Evolutionary conservation across 2,888 invertebrate genomes (phyloP), one percentile per base, ranked within the genome.

Genomic region (Limenitis camilla): DNA sequence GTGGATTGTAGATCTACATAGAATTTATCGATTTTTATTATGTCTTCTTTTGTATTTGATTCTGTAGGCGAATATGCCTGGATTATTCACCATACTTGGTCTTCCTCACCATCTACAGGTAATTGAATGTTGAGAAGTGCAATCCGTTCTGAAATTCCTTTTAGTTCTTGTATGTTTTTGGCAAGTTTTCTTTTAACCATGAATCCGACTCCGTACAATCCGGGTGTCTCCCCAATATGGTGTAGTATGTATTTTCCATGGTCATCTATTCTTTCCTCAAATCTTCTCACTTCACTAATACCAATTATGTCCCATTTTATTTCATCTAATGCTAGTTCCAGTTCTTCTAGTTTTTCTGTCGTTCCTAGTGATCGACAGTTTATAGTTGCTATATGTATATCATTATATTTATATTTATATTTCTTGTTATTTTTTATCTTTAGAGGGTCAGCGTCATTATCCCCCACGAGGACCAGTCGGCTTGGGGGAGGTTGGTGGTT

Each of bases 241-340:
- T 60, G 50, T 9, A 63, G 38, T 28, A 65, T 61, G 40, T 58
- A 63, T 4, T 59, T 30, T 43, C 49, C 50, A 40, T 61, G 49
- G 6, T 61, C 59, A 55, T 62, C 58, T 30, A 64, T 62, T 9
- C 39, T 35, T 58, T 62, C 61, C 6, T 63, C 64, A 27, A 52
- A 30, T 56, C 61, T 55, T 60, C 62, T 61, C 48, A 61, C 42
- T 57, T 63, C 61, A 42, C 60, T 57, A 4, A 59, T 52, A 9
- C 54, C 49, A 29, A 43, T 46, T n/a, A 55, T 51, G 27, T 49
- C 49, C 52, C 55, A 61, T 52, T 58, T 55, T 40, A 58, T 38
- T 36, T 61, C 11, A 30, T 43, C n/a, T n/a, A n/a, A n/a, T n/a
- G n/a, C n/a, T n/a, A n/a, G n/a, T n/a, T n/a, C n/a, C n/a, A n/a